phyloP scores from a whole-genome alignment of 2,113 vertebrate species.

The Oreotragus oreotragus region DNA sequence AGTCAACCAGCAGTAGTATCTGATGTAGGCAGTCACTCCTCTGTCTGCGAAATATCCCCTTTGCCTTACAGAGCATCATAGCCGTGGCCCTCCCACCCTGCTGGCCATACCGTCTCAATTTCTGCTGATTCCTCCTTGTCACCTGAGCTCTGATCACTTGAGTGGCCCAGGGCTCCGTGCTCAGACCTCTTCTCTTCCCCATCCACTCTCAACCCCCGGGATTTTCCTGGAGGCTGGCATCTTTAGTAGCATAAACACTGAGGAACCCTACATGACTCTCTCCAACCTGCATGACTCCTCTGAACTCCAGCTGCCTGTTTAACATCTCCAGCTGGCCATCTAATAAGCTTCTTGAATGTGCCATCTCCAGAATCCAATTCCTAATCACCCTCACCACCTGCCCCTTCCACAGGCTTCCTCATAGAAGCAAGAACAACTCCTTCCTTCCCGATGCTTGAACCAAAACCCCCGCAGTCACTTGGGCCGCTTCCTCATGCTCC shows the following conservation, averaged over 20 bases:
- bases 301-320: background rate
- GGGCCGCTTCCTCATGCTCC: background rate
- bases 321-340: background rate
- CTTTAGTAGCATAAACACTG: background rate
- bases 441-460: background rate
- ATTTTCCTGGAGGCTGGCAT: background rate
- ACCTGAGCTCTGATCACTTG: background rate
- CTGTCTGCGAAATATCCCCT: background rate
- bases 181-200: background rate
- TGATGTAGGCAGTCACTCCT: background rate
- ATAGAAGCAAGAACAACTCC: background rate
- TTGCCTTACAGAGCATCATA: background rate
- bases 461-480: background rate
- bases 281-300: background rate
- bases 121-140: background rate
- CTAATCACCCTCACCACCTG: background rate
- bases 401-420: background rate
- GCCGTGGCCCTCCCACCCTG: background rate
- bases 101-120: background rate
- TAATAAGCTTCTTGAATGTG: background rate
- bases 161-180: rapidly evolving
- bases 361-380: background rate
- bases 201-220: background rate
- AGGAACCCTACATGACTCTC: background rate
- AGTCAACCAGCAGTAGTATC: background rate